These are phyloP conservation scores for Trachemys scripta DNA, from an alignment of 2,113 vertebrate genomes.

Conservation along the genomic window DNA sequence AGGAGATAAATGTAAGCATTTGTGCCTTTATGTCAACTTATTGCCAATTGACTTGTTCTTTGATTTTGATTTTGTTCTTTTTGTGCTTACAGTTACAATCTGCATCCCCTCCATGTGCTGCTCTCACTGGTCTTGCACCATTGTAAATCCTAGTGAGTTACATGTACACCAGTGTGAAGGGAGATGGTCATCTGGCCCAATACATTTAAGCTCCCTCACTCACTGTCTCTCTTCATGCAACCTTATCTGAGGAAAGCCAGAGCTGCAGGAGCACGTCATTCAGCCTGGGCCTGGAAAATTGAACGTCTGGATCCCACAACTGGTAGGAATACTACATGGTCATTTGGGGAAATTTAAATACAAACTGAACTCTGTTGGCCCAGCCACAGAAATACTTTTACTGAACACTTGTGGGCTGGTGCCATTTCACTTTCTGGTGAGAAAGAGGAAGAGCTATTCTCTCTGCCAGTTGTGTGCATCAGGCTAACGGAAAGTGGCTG, in stretches of 20 bases:
- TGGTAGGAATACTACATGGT: background rate
- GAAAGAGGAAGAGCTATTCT: background rate
- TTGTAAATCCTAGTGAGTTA: background rate
- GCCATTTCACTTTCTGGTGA: background rate
- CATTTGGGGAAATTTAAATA: background rate
- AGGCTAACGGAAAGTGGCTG: background rate
- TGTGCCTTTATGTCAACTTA: background rate
- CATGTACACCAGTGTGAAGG: background rate
- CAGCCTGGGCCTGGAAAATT: background rate
- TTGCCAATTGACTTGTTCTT: background rate
- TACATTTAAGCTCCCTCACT: background rate
- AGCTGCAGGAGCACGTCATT: background rate
- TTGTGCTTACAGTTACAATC: background rate
- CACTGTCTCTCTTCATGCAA: background rate
- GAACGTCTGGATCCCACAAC: background rate
- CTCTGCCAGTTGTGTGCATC: background rate
- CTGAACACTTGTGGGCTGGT: background rate
- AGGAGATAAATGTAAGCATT: conserved; percentile 56
- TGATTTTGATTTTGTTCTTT: background rate
- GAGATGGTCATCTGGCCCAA: background rate
- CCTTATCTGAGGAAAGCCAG: background rate
- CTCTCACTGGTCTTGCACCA: background rate
- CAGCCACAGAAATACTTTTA: background rate
- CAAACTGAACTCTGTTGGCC: background rate
- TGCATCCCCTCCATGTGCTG: background rate